These are phyloP conservation scores for Anguilla anguilla DNA, from an alignment of 2,797 vertebrate species.

Conservation along the genomic window DNA sequence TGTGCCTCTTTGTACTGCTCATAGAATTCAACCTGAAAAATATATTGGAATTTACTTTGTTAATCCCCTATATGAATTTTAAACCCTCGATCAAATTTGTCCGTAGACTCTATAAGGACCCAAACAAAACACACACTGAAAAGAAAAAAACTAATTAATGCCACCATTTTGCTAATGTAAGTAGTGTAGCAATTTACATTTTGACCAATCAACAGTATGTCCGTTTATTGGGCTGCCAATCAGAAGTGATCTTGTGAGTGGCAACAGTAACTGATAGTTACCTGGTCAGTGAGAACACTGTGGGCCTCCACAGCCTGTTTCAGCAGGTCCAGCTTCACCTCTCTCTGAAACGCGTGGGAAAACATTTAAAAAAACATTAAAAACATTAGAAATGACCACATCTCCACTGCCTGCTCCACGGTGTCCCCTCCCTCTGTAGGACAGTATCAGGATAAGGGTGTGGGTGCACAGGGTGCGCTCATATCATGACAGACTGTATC, in stretches of 20 bases:
- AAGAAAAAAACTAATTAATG: neutral
- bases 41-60: no score
- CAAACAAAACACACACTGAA: neutral
- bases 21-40: neutral
- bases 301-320: conserved; percentile 71
- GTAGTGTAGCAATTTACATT: neutral
- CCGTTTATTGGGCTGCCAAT: neutral
- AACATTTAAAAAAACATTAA: neutral
- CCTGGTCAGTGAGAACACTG: conserved; percentile 70
- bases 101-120: neutral
- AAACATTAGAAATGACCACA: neutral
- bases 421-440: neutral
- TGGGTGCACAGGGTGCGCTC: neutral
- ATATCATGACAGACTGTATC: neutral
- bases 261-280: conserved; percentile 35
- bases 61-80: no score
- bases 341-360: conserved; percentile 59
- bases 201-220: neutral
- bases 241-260: neutral
- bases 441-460: neutral
- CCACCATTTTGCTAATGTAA: neutral
- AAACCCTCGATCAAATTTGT: neutral
- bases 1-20: neutral
- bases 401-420: neutral
- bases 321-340: conserved; percentile 71